Percentiles rank a stretch among this genome's conserved stretches.
These are phyloP conservation scores for Piprites chloris DNA, from an alignment of 2,113 vertebrate species.

Conservation along the genomic window DNA sequence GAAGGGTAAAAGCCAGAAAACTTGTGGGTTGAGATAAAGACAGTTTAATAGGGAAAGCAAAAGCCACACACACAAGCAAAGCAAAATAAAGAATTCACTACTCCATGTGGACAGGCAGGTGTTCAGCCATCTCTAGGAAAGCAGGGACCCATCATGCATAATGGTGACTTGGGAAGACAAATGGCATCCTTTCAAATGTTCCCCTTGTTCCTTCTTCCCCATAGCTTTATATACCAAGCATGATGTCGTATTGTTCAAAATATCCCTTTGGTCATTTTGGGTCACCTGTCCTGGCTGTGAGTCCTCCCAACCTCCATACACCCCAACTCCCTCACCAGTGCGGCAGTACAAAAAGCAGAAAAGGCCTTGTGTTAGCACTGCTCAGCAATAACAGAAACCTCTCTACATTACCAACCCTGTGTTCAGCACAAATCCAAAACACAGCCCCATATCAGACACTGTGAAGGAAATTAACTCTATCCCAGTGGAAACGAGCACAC, in stretches of 20 bases:
- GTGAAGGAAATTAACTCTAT: not conserved
- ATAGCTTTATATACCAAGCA: not conserved
- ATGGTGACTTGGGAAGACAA: not conserved
- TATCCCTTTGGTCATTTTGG: not conserved
- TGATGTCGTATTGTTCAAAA: not conserved
- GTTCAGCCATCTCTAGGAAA: not conserved
- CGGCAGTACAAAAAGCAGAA: not conserved
- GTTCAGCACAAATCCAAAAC: not conserved
- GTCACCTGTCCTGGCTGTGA: not conserved
- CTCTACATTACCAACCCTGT: not conserved
- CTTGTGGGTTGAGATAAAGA: not conserved
- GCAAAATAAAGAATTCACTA: not conserved
- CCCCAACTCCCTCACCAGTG: not conserved
- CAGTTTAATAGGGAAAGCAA: not conserved
- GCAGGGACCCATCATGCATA: not conserved
- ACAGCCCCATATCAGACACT: not conserved
- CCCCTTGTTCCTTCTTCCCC: not conserved
- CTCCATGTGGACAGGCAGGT: not conserved
- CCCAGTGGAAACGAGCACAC: not conserved
- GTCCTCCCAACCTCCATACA: not conserved
- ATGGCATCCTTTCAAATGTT: not conserved
- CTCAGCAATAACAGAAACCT: not conserved
- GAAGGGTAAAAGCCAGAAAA: not conserved
- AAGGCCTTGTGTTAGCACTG: not conserved
- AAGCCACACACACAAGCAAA: not conserved